Conservation (phyloP, 1,140 invertebrate genomes). For the Adelges cooleyi region DNA sequence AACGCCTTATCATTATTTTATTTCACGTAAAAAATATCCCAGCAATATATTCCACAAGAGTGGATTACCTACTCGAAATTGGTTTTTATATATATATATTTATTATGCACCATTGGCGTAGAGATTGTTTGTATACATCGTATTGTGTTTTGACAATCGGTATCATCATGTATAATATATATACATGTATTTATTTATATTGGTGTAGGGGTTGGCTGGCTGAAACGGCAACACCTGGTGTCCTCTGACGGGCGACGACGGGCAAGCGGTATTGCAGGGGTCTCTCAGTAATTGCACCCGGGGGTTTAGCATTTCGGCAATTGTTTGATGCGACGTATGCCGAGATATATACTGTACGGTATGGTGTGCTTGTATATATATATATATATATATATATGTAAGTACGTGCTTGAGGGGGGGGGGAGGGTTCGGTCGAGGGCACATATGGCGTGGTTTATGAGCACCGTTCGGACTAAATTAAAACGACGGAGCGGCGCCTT, state of each 20-base stretch:
- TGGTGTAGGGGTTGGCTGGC: background rate
- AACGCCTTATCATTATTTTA: too few relatives aligned
- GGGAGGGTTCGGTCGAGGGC: background rate
- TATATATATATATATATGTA: too few relatives aligned
- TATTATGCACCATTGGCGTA: too few relatives aligned
- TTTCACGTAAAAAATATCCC: too few relatives aligned
- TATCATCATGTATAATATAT: background rate
- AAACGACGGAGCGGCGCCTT: slow-evolving; percentile 11
- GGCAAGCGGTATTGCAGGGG: background rate
- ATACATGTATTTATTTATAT: background rate
- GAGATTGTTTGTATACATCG: background rate
- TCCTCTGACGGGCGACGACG: background rate
- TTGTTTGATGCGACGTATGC: slow-evolving; percentile 16
- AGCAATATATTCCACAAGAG: too few relatives aligned
- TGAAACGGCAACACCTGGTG: slow-evolving; percentile 20
- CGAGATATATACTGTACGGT: background rate
- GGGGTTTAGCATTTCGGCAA: slow-evolving; percentile 27
- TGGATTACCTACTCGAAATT: too few relatives aligned
- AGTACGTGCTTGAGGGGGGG: too few relatives aligned
- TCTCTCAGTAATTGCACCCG: slow-evolving; percentile 6
- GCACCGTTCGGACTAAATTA: slow-evolving; percentile 8
- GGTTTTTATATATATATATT: too few relatives aligned
- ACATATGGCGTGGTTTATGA: slow-evolving; percentile 23
- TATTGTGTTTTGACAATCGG: slow-evolving; percentile 22
- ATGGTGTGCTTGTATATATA: background rate